Evolutionary conservation across 2,113 vertebrate genomes (phyloP), one percentile per base, ranked within the genome.

Genomic region (Heteronetta atricapilla): DNA sequence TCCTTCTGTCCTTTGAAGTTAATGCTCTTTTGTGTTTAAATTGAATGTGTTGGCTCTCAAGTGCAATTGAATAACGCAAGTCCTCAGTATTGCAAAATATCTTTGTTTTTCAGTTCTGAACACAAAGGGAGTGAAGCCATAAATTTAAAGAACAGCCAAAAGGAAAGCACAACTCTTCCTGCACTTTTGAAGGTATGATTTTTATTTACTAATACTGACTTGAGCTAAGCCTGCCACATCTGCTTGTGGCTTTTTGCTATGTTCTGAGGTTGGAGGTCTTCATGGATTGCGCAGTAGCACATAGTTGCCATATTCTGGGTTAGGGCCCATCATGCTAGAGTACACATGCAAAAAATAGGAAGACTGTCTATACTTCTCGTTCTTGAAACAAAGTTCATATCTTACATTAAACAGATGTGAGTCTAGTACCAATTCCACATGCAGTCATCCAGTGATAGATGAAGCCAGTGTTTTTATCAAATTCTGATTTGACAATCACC

Each of bases 61-160:
- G 55, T 88, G 53, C 15, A 55, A 34, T 63, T 86, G 33, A 94
- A 42, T 93, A 93, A 93, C 68, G 25, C 33, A 58, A 68, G 33
- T 76, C 48, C 91, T 95, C 20, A 81, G 44, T 6, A 1, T 92
- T 74, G 31, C 53, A 79, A 82, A 91, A 72, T 83, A 59, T 93
- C 94, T 96, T 97, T 98, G 48, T 97, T 96, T 98, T 98, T 92
- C 97, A 98, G 98, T 96, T 95, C 95, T 96, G 97, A 97, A 97
- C 97, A 94, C 94, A 97, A 98, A 70, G 97, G 97, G 96, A 97
- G 78, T 25, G 96, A 98, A 82, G 79, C 93, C 78, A 52, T 93
- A 90, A 93, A 55, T 80, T 69, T 76, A 44, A 92, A 94, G 93
- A 95, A 50, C 92, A 96, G 96, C 88, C 97, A 97, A 94, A 97